phyloP scores from a whole-genome alignment of 2,797 vertebrate genomes.

The Apodemus agrarius region DNA sequence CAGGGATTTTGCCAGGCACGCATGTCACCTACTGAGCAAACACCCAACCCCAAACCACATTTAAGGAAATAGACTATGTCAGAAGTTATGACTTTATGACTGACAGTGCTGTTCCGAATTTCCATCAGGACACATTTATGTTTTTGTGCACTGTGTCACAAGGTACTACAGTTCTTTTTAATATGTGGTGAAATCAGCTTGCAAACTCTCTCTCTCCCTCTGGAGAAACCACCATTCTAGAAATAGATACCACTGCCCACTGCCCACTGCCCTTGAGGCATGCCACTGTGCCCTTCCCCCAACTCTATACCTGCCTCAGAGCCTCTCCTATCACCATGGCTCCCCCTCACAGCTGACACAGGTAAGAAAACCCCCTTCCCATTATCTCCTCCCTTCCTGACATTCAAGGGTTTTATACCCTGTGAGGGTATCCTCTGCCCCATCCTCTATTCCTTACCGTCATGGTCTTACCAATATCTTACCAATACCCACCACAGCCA shows the following conservation, averaged over 20 bases:
- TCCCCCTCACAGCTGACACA: neutral
- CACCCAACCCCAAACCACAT: neutral
- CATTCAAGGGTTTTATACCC: neutral
- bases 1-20: neutral
- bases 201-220: slow-evolving; percentile 8
- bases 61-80: slow-evolving; percentile 46
- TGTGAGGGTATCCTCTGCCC: neutral
- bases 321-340: neutral
- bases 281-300: neutral
- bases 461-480: no score
- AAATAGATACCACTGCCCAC: slow-evolving; percentile 4
- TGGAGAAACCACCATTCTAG: slow-evolving; percentile 3
- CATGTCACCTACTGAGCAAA: neutral
- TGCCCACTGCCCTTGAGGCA: slow-evolving; percentile 27
- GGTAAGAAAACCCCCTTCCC: neutral
- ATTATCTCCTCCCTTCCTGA: neutral
- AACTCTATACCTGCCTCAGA: neutral
- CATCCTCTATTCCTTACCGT: neutral
- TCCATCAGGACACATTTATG: neutral
- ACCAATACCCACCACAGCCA: neutral
- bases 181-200: neutral
- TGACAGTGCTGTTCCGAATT: slow-evolving; percentile 17
- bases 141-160: neutral
- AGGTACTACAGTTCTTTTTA: neutral
- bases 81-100: neutral